These are phyloP conservation scores for Temnothorax rugatulus DNA, from an alignment of 2,888 invertebrate genomes.

Conservation along the genomic window DNA sequence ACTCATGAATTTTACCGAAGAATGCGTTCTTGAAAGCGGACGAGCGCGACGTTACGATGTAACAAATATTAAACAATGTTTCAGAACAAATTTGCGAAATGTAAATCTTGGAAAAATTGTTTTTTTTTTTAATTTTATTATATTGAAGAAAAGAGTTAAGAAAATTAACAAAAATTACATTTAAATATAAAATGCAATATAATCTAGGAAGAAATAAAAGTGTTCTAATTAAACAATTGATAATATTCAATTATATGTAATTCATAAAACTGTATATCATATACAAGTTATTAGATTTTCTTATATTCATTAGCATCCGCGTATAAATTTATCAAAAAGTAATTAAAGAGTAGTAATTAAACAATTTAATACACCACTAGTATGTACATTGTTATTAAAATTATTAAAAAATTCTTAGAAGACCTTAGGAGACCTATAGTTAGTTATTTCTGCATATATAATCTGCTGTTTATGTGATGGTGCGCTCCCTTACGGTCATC, in stretches of 20 bases:
- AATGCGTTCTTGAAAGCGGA: background rate
- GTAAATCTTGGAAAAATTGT: background rate
- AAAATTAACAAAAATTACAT: constrained; percentile 1
- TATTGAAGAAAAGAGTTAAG: background rate
- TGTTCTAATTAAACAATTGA: background rate
- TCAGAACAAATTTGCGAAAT: background rate
- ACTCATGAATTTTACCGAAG: constrained; percentile 12
- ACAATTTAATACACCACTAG: background rate
- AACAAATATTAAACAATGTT: background rate
- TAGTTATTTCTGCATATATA: constrained; percentile 1
- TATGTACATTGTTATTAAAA: background rate
- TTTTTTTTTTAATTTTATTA: background rate
- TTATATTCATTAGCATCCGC: background rate
- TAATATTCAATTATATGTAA: background rate
- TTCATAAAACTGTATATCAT: background rate
- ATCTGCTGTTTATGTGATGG: background rate
- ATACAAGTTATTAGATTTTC: background rate
- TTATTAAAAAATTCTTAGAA: background rate
- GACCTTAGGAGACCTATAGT: background rate
- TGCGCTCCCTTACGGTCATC: constrained; percentile 2
- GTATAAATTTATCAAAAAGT: background rate
- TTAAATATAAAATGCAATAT: constrained; percentile 18
- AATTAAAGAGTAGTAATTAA: background rate
- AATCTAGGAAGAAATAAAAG: background rate
- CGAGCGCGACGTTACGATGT: background rate